A percentile compares a stretch with the other conserved stretches of the same genome.
phyloP scores from a whole-genome alignment of 2,113 vertebrate species.

The Pagrus major region DNA sequence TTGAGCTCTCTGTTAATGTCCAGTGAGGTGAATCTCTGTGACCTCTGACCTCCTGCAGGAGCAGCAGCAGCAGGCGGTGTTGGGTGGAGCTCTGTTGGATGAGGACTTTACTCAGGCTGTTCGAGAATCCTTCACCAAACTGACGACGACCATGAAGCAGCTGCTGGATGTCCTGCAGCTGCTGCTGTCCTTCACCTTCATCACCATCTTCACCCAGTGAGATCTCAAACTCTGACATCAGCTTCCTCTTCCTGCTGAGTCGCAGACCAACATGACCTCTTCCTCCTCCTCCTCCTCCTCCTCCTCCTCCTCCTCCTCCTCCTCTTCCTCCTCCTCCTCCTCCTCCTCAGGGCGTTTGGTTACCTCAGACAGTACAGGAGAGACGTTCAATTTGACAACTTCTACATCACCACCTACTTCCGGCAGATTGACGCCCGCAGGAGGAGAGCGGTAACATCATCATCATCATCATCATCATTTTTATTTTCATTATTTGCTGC shows the following conservation, averaged over 20 bases:
- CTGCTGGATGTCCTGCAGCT: slow-evolving; percentile 46
- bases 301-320: neutral
- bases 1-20: no score
- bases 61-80: slow-evolving; percentile 36
- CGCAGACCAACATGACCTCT: neutral
- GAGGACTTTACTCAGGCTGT: slow-evolving; percentile 41
- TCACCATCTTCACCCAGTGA: slow-evolving; percentile 68
- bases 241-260: neutral
- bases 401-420: slow-evolving; percentile 75
- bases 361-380: slow-evolving; percentile 58
- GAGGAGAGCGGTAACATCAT: slow-evolving; percentile 40
- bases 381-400: slow-evolving; percentile 71
- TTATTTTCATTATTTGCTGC: no score
- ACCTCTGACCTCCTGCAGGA: slow-evolving; percentile 46
- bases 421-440: slow-evolving; percentile 59
- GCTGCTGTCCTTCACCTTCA: slow-evolving; percentile 65
- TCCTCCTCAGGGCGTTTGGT: slow-evolving; percentile 47
- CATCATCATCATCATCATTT: neutral
- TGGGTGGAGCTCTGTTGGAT: slow-evolving; percentile 34
- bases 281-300: neutral
- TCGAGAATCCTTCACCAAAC: slow-evolving; percentile 6
- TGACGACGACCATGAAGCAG: neutral
- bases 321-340: neutral
- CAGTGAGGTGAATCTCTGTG: neutral
- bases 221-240: neutral